Conservation (phyloP, 1,140 invertebrate genomes). For the Drosophila bipectinata region DNA sequence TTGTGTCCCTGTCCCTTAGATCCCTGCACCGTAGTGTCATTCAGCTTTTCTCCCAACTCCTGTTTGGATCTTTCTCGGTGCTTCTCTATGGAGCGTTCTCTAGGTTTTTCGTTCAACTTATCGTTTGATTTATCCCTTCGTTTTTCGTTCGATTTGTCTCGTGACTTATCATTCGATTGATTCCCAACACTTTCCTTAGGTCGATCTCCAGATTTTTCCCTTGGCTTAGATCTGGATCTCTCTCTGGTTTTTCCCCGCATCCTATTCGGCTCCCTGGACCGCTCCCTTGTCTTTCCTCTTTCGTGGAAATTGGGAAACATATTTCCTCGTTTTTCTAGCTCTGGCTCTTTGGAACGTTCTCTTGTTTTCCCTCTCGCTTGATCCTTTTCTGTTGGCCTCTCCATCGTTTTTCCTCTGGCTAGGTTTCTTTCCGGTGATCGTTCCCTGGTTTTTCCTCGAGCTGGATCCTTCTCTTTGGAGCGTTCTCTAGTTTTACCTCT, state of each 20-base stretch:
- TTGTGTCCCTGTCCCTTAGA: background rate
- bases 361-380: background rate
- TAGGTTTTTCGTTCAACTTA: background rate
- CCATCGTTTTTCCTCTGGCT: background rate
- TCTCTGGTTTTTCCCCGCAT: background rate
- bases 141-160: conserved; percentile 8
- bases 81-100: conserved; percentile 11
- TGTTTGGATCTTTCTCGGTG: background rate
- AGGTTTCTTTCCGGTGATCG: background rate
- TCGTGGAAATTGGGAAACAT: background rate
- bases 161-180: background rate
- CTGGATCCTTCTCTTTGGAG: background rate
- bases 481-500: conserved; percentile 3
- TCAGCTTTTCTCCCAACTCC: conserved; percentile 2
- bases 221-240: conserved; percentile 9
- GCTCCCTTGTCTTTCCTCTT: background rate
- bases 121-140: conserved; percentile 5
- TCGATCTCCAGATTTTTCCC: background rate
- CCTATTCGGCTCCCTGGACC: background rate
- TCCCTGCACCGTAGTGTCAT: conserved; percentile 5
- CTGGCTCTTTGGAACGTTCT: background rate
- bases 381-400: conserved; percentile 1
- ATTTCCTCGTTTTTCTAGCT: background rate
- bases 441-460: background rate
- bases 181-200: background rate